Evolutionary conservation across 2,888 invertebrate species (phyloP).

Genomic region (Drosophila ustulata): DNA sequence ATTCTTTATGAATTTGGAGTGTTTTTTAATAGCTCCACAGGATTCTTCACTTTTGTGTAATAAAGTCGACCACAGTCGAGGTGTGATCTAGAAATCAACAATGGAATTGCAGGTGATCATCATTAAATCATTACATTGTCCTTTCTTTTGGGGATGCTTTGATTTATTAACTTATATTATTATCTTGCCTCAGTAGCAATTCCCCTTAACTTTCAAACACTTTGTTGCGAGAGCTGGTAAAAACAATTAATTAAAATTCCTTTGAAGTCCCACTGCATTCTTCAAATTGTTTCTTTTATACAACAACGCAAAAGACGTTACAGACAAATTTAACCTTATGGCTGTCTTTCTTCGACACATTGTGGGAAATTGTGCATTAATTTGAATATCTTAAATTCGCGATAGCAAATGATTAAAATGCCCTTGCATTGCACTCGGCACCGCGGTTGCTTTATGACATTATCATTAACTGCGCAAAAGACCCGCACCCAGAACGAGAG

Average conservation of each 20-base stretch:
- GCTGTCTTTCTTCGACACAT: neutral
- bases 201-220: neutral
- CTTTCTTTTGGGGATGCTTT: neutral
- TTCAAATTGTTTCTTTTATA: neutral
- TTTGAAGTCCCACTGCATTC: neutral
- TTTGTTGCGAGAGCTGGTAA: neutral
- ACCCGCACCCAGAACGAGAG: constrained; percentile 34
- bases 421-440: constrained; percentile 39
- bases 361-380: neutral
- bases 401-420: constrained; percentile 37
- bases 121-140: neutral
- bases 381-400: constrained; percentile 29
- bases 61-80: neutral
- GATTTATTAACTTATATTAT: neutral
- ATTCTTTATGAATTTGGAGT: neutral
- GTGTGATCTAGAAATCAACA: neutral
- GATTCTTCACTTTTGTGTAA: neutral
- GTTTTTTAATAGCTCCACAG: constrained; percentile 4
- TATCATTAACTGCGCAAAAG: constrained; percentile 51
- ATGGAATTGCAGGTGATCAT: constrained; percentile 13
- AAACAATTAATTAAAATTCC: neutral
- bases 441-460: constrained; percentile 47
- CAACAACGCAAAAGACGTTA: neutral
- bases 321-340: neutral
- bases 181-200: neutral